Base-by-base conservation (phyloP, 2,888 invertebrate species). In the Caenorhabditis japonica region DNA sequence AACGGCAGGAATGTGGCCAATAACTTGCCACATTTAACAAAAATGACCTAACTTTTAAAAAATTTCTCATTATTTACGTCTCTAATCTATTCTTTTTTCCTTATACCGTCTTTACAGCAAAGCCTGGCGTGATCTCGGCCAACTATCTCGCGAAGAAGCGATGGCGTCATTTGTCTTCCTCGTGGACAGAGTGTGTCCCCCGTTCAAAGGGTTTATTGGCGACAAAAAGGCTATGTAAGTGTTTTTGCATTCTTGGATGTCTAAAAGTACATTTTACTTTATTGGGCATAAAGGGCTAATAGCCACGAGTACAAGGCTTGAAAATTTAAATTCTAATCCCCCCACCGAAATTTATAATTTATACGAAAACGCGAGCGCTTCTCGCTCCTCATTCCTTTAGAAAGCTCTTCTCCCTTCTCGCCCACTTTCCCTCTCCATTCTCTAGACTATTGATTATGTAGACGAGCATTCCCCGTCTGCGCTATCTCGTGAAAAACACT, bases 81-180 rank as follows among this genome's bases (percentile, higher is more conserved):
- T n/a, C n/a, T n/a, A n/a, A n/a, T n/a, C n/a, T n/a, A n/a, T n/a
- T n/a, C n/a, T n/a, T n/a, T n/a, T n/a, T n/a, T n/a, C n/a, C n/a
- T n/a, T n/a, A n/a, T n/a, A n/a, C n/a, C n/a, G n/a, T n/a, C n/a
- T 56, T 79, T 88, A 25, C 88, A 91, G 91, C 84, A 90, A 94
- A 79, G 95, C 96, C 25, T 99, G 99, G 97, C 94, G 94, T 88
- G 91, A 92, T 75, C 90, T 99, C 44, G 95, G 95, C 0, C 92
- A 93, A 80, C 92, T 96, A 89, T 91, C 92, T 0, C 92, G 92
- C 81, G 92, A 93, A 76, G 93, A 94, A 85, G 95, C 97, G 0
- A 94, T 95, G 93, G 92, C 92, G 80, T 94, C 94, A 62, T 99
- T 97, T 90, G 92, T 97, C 44, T 92, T 94, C 85, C 91, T 93